A percentile compares a stretch with the other conserved stretches of the same genome.
Conservation (phyloP, 2,888 invertebrate species). For the Aleiodes leptofemur region DNA sequence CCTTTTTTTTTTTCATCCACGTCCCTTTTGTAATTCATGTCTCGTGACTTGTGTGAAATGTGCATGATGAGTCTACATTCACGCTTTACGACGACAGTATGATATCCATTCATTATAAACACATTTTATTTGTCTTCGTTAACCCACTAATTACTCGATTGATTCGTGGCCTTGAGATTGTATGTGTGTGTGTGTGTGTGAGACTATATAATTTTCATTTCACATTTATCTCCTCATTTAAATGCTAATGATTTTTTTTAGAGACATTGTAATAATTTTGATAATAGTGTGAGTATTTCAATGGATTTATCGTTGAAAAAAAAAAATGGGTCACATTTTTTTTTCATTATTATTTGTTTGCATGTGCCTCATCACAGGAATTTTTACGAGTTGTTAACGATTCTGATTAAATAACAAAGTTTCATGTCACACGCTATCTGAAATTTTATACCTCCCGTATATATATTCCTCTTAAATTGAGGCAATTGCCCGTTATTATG, state of each 20-base stretch:
- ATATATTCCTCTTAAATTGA: neutral
- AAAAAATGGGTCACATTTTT: slow-evolving; percentile 13
- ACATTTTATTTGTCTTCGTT: neutral
- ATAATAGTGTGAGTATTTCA: neutral
- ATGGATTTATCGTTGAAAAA: no score
- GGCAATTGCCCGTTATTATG: slow-evolving; percentile 1
- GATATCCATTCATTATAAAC: neutral
- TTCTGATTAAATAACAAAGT: neutral
- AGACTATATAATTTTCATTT: neutral
- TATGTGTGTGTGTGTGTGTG: no score
- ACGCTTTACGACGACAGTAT: slow-evolving; percentile 32
- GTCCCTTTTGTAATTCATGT: slow-evolving; percentile 44
- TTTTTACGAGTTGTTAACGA: slow-evolving; percentile 27
- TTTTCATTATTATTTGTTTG: slow-evolving; percentile 13
- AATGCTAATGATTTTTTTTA: neutral
- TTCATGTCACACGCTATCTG: slow-evolving; percentile 26
- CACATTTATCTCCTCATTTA: no score
- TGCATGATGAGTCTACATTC: slow-evolving; percentile 20
- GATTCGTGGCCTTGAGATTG: neutral
- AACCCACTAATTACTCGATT: neutral
- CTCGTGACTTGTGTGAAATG: slow-evolving; percentile 32
- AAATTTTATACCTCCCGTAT: neutral
- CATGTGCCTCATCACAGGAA: slow-evolving; percentile 24
- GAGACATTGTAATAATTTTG: neutral
- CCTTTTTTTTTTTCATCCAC: neutral